Conservation (phyloP, 2,888 invertebrate genomes). For the Loripinus fragilis region DNA sequence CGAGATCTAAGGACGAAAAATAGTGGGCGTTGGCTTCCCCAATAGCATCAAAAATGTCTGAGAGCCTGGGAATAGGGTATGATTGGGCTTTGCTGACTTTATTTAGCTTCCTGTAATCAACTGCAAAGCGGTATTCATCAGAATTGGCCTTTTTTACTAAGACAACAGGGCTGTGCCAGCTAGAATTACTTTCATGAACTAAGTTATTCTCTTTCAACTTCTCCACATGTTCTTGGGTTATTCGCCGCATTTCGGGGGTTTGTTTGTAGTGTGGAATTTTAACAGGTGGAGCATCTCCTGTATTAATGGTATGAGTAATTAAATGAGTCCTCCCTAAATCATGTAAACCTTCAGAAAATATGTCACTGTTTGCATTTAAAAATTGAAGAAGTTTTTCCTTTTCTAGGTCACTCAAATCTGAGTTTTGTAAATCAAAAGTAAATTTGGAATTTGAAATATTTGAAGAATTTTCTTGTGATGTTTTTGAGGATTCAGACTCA, state of each 20-base stretch:
- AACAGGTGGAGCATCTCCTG: no score
- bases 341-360: slow-evolving; percentile 44
- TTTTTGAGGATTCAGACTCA: not conserved
- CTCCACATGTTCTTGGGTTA: slow-evolving; percentile 18
- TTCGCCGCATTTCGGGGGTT: slow-evolving; percentile 33
- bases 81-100: slow-evolving; percentile 2
- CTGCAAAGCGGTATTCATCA: no score
- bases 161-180: slow-evolving; percentile 51
- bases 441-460: not conserved
- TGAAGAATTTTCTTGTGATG: not conserved
- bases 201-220: slow-evolving; percentile 32
- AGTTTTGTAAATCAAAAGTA: slow-evolving; percentile 13
- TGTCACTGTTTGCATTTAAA: slow-evolving; percentile 34
- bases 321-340: slow-evolving; percentile 47
- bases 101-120: slow-evolving; percentile 1
- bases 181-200: slow-evolving; percentile 39
- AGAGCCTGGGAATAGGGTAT: no score
- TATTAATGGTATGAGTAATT: slow-evolving; percentile 32
- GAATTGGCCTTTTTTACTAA: no score
- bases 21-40: no score
- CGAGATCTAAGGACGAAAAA: no score
- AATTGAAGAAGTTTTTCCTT: slow-evolving; percentile 31
- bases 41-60: no score
- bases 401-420: slow-evolving; percentile 29
- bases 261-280: slow-evolving; percentile 37